Percentiles rank a stretch among this genome's conserved stretches.
These are phyloP conservation scores for Metopia argyrocephala DNA, from an alignment of 2,888 invertebrate species.

Conservation along the genomic window DNA sequence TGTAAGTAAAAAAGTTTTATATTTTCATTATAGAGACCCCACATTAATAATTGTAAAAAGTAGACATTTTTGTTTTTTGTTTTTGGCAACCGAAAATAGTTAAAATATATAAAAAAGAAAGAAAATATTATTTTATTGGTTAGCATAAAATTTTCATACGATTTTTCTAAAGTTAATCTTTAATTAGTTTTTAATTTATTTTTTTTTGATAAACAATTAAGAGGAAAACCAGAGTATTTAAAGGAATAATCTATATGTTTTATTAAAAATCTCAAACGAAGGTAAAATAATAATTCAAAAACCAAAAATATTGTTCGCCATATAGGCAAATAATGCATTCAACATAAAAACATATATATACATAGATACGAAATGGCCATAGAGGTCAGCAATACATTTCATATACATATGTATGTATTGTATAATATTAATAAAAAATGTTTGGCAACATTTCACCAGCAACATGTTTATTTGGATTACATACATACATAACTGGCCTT, in stretches of 20 bases:
- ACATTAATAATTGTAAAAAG: conserved; percentile 18
- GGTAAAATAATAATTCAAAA: not conserved
- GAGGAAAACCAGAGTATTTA: conserved; percentile 44
- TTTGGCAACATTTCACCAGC: not conserved
- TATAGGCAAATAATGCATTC: no score
- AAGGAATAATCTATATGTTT: conserved; percentile 9
- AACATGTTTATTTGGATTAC: not conserved
- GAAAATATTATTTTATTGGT: conserved; percentile 32
- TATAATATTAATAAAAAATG: not conserved
- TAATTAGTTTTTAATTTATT: conserved; percentile 4
- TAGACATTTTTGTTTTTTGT: conserved; percentile 30
- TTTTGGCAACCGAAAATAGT: conserved; percentile 51
- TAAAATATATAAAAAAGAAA: conserved; percentile 55
- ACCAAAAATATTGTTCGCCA: no score
- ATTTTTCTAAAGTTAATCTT: not conserved
- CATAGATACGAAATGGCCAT: no score
- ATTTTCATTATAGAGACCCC: conserved; percentile 32
- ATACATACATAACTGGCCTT: no score
- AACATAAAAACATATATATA: no score
- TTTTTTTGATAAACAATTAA: not conserved
- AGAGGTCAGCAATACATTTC: not conserved
- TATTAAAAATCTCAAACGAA: not conserved
- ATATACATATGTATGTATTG: not conserved
- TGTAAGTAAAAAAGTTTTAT: conserved; percentile 37
- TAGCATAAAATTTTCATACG: conserved; percentile 20